Percentiles rank a stretch among this genome's conserved stretches.
Conservation (phyloP, 1,140 invertebrate genomes). For the Antheraea pernyi region DNA sequence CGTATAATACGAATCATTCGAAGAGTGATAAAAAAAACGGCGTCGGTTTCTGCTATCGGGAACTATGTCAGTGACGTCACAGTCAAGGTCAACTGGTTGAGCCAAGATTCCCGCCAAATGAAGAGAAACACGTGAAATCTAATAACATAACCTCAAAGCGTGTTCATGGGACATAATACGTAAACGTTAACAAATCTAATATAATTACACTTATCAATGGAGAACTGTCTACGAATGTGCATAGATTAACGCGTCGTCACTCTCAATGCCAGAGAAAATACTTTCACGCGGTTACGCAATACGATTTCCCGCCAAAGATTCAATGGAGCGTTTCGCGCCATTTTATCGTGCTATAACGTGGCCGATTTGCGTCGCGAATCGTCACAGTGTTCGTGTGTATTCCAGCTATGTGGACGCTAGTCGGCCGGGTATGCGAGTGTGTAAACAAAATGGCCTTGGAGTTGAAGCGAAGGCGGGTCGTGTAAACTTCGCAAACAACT, state of each 20-base stretch:
- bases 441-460: constrained; percentile 74
- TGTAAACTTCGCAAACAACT: constrained; percentile 43
- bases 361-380: constrained; percentile 39
- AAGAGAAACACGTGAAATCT: constrained; percentile 38
- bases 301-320: constrained; percentile 68
- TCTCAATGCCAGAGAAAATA: constrained; percentile 37
- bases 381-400: constrained; percentile 23
- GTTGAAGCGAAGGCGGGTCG: constrained; percentile 42
- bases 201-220: not conserved
- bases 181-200: not conserved
- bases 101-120: constrained; percentile 67
- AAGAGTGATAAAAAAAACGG: constrained; percentile 38
- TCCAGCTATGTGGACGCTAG: constrained; percentile 17
- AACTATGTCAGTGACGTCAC: constrained; percentile 74
- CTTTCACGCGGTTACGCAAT: constrained; percentile 64
- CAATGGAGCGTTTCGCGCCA: constrained; percentile 75
- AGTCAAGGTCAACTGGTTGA: constrained; percentile 62
- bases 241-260: not conserved
- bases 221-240: not conserved
- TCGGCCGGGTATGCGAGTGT: constrained; percentile 57
- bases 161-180: no score
- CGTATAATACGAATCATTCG: constrained; percentile 31
- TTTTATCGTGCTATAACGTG: constrained; percentile 50
- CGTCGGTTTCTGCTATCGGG: constrained; percentile 48
- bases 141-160: constrained; percentile 17